Evolutionary conservation across 2,888 invertebrate species (phyloP), one percentile per base, ranked within the genome.

Genomic region (Dexiosoma caninum): DNA sequence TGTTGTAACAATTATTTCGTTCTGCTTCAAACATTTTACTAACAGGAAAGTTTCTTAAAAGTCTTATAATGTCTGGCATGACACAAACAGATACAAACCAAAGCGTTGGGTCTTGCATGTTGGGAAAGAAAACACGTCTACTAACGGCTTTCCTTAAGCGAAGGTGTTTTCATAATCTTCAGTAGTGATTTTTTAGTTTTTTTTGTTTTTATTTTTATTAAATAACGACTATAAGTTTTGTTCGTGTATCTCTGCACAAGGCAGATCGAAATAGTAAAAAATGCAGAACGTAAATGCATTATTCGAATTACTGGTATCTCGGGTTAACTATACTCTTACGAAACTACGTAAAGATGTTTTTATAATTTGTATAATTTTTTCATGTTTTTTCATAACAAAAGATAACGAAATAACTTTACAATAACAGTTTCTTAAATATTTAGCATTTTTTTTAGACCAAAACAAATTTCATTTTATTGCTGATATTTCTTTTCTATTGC

Each of bases 151-250:
- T 30, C 2, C 44, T 30, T 60, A 66, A 66, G 10, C 12, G 16
- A 32, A 30, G 10, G 40, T 67, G 46, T 70, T 59, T 9, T n/a
- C n/a, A 14, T 30, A 71, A 35, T 40, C 35, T 35, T 19, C 46
- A 30, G 1, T 14, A 27, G 27, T 1, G 19, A 1, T 57, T 53
- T 23, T 35, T n/a, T n/a, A n/a, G n/a, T n/a, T n/a, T n/a, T n/a
- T n/a, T n/a, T n/a, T n/a, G n/a, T n/a, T 14, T 23, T 23, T 35
- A 7, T 37, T 37, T 57, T 57, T 16, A 16, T 57, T 57, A 37
- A 27, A 46, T 40, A 44, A 16, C 40, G 44, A 14, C 23, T 2
- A 6, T 19, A 35, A 44, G 8, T 6, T 23, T 46, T n/a, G 6
- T 35, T 27, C 14, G 4, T 35, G 14, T 16, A 2, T 16, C 2